Evolutionary conservation across 1,140 invertebrate species (phyloP), one percentile per base, ranked within the genome.

Genomic region (Pogonomyrmex barbatus): DNA sequence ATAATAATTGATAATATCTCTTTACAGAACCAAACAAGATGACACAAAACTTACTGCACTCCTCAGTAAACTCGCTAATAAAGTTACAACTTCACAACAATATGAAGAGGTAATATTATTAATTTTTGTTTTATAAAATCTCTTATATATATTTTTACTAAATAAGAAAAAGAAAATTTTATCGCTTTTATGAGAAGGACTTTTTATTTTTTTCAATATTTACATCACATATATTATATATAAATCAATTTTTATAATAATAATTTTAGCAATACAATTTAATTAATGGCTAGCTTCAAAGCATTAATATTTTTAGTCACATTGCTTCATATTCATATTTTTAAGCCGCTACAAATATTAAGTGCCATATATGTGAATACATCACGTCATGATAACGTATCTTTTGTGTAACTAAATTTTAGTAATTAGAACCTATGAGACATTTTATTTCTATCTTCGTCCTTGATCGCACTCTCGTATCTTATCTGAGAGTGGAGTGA

Each of bases 51-150:
- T 83, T 4, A 3, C 24, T n/a, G 2, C 12, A 0, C 10, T 86
- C 2, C 9, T 89, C 8, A 63, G 9, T 9, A 39, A 70, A 9
- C 79, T 93, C 50, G 81, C 68, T 9, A 12, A 6, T 8, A 65
- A 4, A 54, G 50, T 93, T 1, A 87, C 75, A 4, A 88, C n/a
- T 4, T 0, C 9, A 0, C 30, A 58, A 0, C 88, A 92, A 68
- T 60, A 81, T 36, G 0, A 14, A 2, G 45, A 92, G 89, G 87
- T 88, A 88, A 17, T 8, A 73, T 30, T 4, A 24, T 58, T 75
- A 62, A 14, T 54, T 2, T 75, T 42, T 24, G 24, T 79, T 0
- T 75, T 68, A 71, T 58, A 50, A 68, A 2, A 60, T 39, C 1
- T 78, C 54, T 50, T 67, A 24, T 67, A 24, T 67, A 12, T 42